A percentile compares a stretch with the other conserved stretches of the same genome.
These are phyloP conservation scores for Benitochromis conjunctus DNA, from an alignment of 2,113 vertebrate species.

Conservation along the genomic window DNA sequence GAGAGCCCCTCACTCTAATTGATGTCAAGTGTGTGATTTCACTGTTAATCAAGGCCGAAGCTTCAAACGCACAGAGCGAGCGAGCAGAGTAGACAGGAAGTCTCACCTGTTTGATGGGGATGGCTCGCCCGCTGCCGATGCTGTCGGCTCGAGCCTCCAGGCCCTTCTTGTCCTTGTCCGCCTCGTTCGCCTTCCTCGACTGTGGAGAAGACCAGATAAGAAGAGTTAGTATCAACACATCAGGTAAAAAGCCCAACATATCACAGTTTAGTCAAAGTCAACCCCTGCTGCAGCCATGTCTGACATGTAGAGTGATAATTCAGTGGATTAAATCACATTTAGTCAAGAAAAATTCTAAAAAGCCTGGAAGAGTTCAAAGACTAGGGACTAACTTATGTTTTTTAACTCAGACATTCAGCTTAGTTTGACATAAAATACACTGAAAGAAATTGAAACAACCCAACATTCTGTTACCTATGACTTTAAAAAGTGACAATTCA, in stretches of 20 bases:
- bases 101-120: constrained; percentile 99
- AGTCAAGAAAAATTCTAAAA: neutral
- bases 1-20: constrained; percentile 89
- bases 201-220: constrained; percentile 66
- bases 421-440: neutral
- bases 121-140: constrained; percentile 96
- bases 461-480: too few species aligned
- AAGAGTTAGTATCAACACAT: neutral
- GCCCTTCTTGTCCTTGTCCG: constrained; percentile 98
- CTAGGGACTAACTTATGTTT: neutral
- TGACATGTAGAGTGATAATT: neutral
- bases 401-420: neutral
- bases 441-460: too few species aligned
- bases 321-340: neutral
- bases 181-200: constrained; percentile 96
- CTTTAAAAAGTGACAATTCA: neutral
- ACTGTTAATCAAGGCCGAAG: constrained; percentile 82
- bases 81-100: neutral
- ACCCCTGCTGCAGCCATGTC: neutral
- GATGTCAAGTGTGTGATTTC: constrained; percentile 97
- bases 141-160: constrained; percentile 93
- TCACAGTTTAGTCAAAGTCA: neutral
- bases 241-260: neutral
- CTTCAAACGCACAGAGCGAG: constrained; percentile 35
- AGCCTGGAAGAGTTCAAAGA: neutral